Base-by-base conservation (phyloP, 2,113 vertebrate genomes). In the Salvelinus namaycush region DNA sequence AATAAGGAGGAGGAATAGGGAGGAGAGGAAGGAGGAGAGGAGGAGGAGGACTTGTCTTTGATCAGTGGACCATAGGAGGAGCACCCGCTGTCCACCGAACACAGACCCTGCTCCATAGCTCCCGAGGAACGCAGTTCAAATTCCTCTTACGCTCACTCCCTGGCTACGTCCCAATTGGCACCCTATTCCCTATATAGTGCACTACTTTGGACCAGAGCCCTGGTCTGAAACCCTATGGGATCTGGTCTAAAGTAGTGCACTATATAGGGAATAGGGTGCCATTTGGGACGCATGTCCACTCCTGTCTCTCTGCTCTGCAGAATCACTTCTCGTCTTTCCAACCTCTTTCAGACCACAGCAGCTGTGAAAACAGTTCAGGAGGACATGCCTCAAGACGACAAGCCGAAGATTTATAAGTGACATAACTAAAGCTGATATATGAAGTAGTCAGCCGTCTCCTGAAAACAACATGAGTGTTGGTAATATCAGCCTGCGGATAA, bases 281-380 rank as follows among this genome's bases (percentile, higher is more conserved):
- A 16, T 54, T 18, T 13, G 12, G 49, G 16, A 18, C 0, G 0
- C 3, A 54, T n/a, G 0, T 1, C 49, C 18, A 3, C 49, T 54
- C 59, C 59, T 11, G 18, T 62, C n/a, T 62, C 59, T 4, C 59
- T 11, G 5, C n/a, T 82, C 76, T 82, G 83, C 72, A 82, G 82
- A 91, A 83, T 87, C 84, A 83, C 83, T 72, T 80, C 69, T 84
- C 57, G 73, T 76, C 84, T 83, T 79, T 87, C 80, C 87, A 5
- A 79, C 79, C 54, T 75, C 84, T 83, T 80, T 87, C 80, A 88
- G 81, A 81, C 60, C 75, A 44, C 69, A 69, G 84, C 86, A 90
- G 91, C 83, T 89, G 90, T 87, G 81, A 87, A 82, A 91, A 92
- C 82, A 89, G 76, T 74, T 84, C 76, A 72, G 71, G 71, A 65